phyloP scores from a whole-genome alignment of 1,140 invertebrate species.

The Cydia pomonella region DNA sequence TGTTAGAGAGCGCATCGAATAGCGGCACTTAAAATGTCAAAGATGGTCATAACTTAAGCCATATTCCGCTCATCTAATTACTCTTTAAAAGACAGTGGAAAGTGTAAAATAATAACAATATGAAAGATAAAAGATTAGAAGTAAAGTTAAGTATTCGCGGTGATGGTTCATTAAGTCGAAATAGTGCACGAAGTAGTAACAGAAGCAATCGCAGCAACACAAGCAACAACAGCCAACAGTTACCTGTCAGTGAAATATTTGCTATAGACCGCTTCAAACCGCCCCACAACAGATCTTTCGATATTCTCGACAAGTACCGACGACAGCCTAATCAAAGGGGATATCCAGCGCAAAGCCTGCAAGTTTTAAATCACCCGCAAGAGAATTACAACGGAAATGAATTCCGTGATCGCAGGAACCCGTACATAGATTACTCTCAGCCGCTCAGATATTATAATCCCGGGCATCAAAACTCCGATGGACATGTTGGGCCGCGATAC shows the following conservation, averaged over 20 bases:
- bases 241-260: slow-evolving; percentile 71
- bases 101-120: slow-evolving; percentile 38
- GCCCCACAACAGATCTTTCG: slow-evolving; percentile 66
- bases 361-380: slow-evolving; percentile 61
- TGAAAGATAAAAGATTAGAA: slow-evolving; percentile 77
- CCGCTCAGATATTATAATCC: slow-evolving; percentile 38
- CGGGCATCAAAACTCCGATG: slow-evolving; percentile 41
- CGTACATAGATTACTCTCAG: slow-evolving; percentile 58
- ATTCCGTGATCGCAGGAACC: slow-evolving; percentile 48
- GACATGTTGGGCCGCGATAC: slow-evolving; percentile 25
- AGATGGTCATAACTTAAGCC: slow-evolving; percentile 19
- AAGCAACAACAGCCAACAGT: slow-evolving; percentile 55
- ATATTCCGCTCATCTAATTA: background rate
- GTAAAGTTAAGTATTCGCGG: slow-evolving; percentile 72
- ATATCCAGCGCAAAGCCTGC: slow-evolving; percentile 70
- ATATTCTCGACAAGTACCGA: slow-evolving; percentile 67
- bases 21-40: slow-evolving; percentile 34
- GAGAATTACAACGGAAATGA: slow-evolving; percentile 45
- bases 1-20: slow-evolving; percentile 41
- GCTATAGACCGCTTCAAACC: slow-evolving; percentile 64
- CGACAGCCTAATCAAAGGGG: slow-evolving; percentile 59
- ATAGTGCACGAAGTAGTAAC: slow-evolving; percentile 64
- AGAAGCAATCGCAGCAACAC: slow-evolving; percentile 68
- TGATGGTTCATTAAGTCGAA: slow-evolving; percentile 68
- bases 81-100: slow-evolving; percentile 1